Evolutionary conservation across 2,113 vertebrate species (phyloP).

Genomic region (Brienomyrus longianalis): DNA sequence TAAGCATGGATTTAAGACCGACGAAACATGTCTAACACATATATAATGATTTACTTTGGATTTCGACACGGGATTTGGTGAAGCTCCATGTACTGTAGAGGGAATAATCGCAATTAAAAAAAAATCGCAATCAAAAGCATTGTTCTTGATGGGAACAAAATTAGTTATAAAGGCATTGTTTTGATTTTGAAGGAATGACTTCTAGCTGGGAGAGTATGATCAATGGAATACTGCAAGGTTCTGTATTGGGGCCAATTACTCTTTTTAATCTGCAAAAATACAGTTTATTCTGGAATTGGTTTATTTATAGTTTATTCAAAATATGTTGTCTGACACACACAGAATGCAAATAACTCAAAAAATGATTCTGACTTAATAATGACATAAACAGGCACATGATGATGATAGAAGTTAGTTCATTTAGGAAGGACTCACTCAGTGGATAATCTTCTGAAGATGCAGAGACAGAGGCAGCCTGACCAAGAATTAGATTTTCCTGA

Average conservation of each 20-base stretch:
- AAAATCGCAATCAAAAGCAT: neutral
- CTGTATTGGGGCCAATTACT: neutral
- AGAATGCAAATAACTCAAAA: neutral
- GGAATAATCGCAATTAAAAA: neutral
- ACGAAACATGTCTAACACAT: neutral
- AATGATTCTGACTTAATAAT: neutral
- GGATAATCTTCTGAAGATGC: too few relatives aligned
- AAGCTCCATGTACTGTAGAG: neutral
- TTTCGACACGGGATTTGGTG: neutral
- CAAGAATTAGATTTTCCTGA: too few relatives aligned
- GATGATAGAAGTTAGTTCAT: too few relatives aligned
- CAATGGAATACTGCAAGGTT: neutral
- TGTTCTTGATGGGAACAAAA: neutral
- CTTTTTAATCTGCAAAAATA: neutral
- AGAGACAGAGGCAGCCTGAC: too few relatives aligned
- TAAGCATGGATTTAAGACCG: neutral
- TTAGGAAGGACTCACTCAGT: too few relatives aligned
- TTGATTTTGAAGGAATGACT: neutral
- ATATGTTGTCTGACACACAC: neutral
- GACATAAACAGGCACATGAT: too few relatives aligned
- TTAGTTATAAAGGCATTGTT: neutral
- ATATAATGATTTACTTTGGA: too few relatives aligned
- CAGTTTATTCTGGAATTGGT: neutral
- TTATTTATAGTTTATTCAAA: neutral
- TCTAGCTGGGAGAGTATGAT: neutral